Base-by-base conservation (phyloP, 2,797 vertebrate species). In the Remorina albescens region DNA sequence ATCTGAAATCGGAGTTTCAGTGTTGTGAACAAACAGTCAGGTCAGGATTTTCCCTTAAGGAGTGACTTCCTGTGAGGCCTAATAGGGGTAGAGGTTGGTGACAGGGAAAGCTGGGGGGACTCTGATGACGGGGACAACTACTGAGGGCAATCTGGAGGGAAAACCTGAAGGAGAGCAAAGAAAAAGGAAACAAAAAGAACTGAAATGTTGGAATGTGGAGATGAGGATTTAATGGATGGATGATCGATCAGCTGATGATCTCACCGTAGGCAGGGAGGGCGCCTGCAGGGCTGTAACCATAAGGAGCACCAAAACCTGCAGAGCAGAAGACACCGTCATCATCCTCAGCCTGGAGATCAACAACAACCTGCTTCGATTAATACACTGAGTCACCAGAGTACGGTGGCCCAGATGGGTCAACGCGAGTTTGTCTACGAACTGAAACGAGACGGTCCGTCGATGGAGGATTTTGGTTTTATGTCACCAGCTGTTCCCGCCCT, bases 201-300 rank as follows among this genome's bases (percentile, higher is more conserved):
- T 76, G 30, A 82, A 83, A 83, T 37, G 65, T 65, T 57, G 58
- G 36, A 76, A 83, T 80, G 77, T 44, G 2, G 49, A 6, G 66
- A 74, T 37, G 57, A 41, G 56, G 71, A 68, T 12, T 5, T 30
- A 76, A 75, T 3, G 72, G 60, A 77, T 56, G 67, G 70, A 82
- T 70, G 53, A 65, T 34, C 64, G 61, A 73, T 78, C 8, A 44
- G 37, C n/a, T 8, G n/a, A 2, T 5, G 46, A 32, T 37, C 94
- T 59, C 96, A 98, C 97, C 95, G 75, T 97, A 97, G 77, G 95
- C 94, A 63, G 96, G 95, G 2, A 93, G 86, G 19, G 86, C 67
- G 9, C 95, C 95, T 2, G 96, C 95, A 67, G 96, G 94, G 74
- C 96, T 94, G 83, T 96, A 98, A 63, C 96, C 95, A 11, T 97